phyloP scores from a whole-genome alignment of 2,888 invertebrate species.

The Zaprionus bogoriensis region DNA sequence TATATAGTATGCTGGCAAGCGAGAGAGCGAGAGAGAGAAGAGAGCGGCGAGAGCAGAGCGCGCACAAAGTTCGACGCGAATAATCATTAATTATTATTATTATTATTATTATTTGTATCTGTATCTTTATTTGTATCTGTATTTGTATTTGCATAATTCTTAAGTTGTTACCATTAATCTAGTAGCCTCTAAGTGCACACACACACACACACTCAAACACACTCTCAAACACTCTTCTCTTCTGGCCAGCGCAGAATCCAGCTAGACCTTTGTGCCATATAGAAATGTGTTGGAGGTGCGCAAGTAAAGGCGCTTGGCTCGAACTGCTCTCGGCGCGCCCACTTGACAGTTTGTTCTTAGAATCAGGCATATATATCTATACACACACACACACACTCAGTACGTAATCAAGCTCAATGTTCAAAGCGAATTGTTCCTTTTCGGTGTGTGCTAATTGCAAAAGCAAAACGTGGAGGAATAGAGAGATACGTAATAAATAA shows the following conservation, averaged over 20 bases:
- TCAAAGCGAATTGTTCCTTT: conserved; percentile 77
- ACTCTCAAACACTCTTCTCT: conserved; percentile 21
- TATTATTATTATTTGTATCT: too few relatives aligned
- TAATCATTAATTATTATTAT: conserved; percentile 49
- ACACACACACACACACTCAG: conserved; percentile 13
- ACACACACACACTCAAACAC: conserved; percentile 48
- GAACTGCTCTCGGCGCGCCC: conserved; percentile 24
- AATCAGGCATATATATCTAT: conserved; percentile 22
- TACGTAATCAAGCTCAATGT: conserved; percentile 68
- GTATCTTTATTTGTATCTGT: too few relatives aligned
- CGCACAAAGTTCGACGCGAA: conserved; percentile 53
- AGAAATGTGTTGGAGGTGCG: conserved; percentile 55
- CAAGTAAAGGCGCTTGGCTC: conserved; percentile 40
- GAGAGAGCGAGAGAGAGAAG: not conserved
- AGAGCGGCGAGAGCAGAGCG: conserved; percentile 11
- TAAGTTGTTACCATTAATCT: conserved; percentile 71
- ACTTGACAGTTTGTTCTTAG: conserved; percentile 35
- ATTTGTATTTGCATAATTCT: conserved; percentile 69
- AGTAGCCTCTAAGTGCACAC: conserved; percentile 62
- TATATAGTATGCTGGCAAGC: not conserved
- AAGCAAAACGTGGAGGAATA: conserved; percentile 33
- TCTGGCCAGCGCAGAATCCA: conserved; percentile 51
- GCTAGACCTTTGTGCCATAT: conserved; percentile 73
- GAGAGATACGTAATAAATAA: conserved; percentile 6
- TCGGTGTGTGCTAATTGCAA: conserved; percentile 42